phyloP scores from a whole-genome alignment of 2,797 vertebrate species.

The Psittacula derbiana region DNA sequence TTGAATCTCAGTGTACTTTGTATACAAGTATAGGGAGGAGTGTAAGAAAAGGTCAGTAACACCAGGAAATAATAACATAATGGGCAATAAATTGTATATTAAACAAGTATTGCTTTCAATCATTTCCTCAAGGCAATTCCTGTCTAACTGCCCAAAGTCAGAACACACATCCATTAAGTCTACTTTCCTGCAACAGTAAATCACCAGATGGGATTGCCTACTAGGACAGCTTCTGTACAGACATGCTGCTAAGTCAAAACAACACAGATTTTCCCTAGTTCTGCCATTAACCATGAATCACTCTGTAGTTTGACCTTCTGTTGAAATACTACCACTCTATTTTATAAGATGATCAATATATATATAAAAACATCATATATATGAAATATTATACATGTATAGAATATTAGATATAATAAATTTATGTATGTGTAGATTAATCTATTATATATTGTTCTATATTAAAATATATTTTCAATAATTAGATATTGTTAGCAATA shows the following conservation, averaged over 20 bases:
- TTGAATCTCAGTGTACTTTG: background rate
- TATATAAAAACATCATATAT: background rate
- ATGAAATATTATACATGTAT: rapidly evolving
- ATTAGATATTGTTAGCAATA: background rate
- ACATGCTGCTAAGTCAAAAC: background rate
- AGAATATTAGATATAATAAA: background rate
- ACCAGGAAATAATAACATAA: background rate
- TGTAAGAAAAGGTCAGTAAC: background rate
- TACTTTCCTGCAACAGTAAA: background rate
- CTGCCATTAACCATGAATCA: background rate
- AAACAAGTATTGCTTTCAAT: background rate
- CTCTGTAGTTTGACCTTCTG: background rate
- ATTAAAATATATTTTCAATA: background rate
- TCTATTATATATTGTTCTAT: background rate
- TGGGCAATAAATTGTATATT: background rate
- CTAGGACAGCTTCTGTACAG: background rate
- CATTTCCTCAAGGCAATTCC: background rate
- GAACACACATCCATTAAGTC: background rate
- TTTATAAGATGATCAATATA: background rate
- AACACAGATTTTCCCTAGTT: background rate
- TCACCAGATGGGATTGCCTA: background rate
- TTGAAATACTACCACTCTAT: background rate
- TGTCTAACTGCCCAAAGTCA: background rate
- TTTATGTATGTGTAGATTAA: background rate
- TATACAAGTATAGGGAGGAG: background rate